These are phyloP conservation scores for Malthinus seriepunctatus DNA, from an alignment of 2,888 invertebrate genomes.

Conservation along the genomic window DNA sequence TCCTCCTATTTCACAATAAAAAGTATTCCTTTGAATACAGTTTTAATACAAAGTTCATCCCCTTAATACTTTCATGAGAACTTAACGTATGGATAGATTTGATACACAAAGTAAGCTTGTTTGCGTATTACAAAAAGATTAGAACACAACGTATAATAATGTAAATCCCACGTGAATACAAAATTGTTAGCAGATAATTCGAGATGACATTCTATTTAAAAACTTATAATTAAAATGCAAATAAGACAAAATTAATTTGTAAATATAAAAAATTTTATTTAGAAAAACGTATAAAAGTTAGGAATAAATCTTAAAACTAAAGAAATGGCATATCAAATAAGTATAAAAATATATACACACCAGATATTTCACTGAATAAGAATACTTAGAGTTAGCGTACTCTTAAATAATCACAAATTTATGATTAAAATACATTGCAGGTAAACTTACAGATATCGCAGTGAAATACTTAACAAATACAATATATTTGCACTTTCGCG, in stretches of 20 bases:
- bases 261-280: too few species aligned
- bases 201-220: not conserved
- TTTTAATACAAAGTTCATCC: slow-evolving; percentile 2
- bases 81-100: slow-evolving; percentile 6
- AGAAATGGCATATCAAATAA: not conserved
- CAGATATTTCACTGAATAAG: too few species aligned
- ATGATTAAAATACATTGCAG: too few species aligned
- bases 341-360: not conserved
- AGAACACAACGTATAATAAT: not conserved
- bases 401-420: too few species aligned
- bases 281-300: too few species aligned
- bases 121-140: slow-evolving; percentile 1
- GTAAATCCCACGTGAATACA: not conserved
- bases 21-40: not conserved
- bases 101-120: not conserved
- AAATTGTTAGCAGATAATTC: not conserved
- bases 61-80: slow-evolving; percentile 5
- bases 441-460: too few species aligned
- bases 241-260: not conserved
- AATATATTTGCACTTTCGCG: too few species aligned
- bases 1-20: not conserved
- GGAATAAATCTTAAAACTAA: too few species aligned
- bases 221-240: slow-evolving; percentile 2
- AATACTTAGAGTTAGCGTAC: too few species aligned
- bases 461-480: too few species aligned